Evolutionary conservation across 2,797 vertebrate genomes (phyloP).

Genomic region (Hirundo rustica): DNA sequence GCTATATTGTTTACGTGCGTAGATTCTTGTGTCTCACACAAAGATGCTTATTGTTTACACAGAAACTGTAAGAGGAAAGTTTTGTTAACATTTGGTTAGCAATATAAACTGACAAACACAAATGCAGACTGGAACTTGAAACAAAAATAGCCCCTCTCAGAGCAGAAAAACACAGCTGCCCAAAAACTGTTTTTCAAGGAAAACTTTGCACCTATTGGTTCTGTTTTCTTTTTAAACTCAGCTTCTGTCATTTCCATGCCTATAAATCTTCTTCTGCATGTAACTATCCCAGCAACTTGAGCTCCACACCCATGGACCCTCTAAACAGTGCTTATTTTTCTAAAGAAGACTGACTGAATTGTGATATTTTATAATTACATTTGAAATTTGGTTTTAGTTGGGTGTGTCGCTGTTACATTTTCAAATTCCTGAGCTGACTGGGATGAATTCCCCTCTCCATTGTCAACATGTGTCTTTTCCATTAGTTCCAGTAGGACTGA

Average conservation of each 20-base stretch:
- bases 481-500: neutral
- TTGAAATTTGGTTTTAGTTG: neutral
- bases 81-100: slow-evolving; percentile 20
- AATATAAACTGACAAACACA: slow-evolving; percentile 18
- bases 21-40: neutral
- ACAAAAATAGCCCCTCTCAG: neutral
- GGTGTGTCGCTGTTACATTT: neutral
- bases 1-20: neutral
- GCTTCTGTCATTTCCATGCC: neutral
- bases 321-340: neutral
- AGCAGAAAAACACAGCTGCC: neutral
- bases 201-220: neutral
- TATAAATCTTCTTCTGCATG: neutral
- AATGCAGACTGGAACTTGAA: neutral
- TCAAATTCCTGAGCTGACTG: slow-evolving; percentile 14
- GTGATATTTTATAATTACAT: neutral
- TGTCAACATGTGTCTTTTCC: slow-evolving; percentile 26
- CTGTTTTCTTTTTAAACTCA: neutral
- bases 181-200: neutral
- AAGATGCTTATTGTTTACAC: slow-evolving; percentile 30
- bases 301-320: neutral
- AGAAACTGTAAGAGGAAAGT: slow-evolving; percentile 10
- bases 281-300: neutral
- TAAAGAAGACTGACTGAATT: neutral
- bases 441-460: neutral